These are phyloP conservation scores for Sylvia borin DNA, from an alignment of 2,797 vertebrate genomes.

Conservation along the genomic window DNA sequence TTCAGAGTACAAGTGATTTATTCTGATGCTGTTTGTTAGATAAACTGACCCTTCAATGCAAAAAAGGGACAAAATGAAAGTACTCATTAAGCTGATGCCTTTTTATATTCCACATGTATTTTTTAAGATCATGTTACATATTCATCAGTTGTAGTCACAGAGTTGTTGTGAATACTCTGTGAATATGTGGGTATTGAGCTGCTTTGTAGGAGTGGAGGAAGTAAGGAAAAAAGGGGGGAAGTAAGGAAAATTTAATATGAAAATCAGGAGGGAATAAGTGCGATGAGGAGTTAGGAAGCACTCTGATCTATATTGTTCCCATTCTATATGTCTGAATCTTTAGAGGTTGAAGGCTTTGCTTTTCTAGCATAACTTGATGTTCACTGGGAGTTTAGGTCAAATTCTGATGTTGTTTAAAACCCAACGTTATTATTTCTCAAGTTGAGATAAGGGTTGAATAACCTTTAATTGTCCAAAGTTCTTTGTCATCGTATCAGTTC, in stretches of 20 bases:
- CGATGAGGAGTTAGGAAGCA: not conserved
- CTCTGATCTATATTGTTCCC: not conserved
- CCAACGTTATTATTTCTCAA: not conserved
- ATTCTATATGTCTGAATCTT: not conserved
- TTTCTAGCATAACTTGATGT: not conserved
- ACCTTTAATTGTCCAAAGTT: not conserved
- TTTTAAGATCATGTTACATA: conserved; percentile 14
- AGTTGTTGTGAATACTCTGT: not conserved
- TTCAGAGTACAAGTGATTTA: not conserved
- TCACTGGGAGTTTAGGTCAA: not conserved
- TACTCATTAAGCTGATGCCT: not conserved
- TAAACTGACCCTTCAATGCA: not conserved
- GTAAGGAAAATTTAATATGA: not conserved
- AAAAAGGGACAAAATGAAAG: not conserved
- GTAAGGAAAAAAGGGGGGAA: not conserved
- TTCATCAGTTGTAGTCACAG: not conserved
- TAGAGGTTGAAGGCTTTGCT: not conserved
- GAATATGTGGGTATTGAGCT: not conserved
- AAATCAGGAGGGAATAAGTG: not conserved
- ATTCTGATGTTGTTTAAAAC: not conserved
- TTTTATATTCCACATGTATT: not conserved
- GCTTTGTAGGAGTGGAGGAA: not conserved
- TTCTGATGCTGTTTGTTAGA: not conserved
- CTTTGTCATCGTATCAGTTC: not conserved
- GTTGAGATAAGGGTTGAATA: not conserved